Evolutionary conservation across 2,797 vertebrate species (phyloP).

Genomic region (Masticophis lateralis): DNA sequence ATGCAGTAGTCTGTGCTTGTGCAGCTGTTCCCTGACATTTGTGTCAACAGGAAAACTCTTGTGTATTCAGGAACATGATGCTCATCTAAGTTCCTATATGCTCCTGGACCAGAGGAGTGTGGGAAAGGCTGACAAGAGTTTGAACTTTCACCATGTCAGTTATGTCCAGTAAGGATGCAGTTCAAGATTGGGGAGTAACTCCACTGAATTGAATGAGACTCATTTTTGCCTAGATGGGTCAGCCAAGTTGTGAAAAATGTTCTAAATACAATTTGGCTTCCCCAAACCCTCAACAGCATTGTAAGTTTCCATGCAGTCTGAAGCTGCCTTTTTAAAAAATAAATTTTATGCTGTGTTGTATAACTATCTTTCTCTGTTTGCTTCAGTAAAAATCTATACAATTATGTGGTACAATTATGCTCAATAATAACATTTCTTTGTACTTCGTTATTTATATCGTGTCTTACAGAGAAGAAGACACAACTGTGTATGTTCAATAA

Average conservation of each 20-base stretch:
- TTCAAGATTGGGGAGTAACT: background rate
- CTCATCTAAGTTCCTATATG: background rate
- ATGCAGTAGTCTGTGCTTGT: background rate
- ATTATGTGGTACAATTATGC: constrained; percentile 62
- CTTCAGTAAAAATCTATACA: constrained; percentile 61
- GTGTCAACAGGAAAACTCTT: background rate
- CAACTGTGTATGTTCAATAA: constrained; percentile 56
- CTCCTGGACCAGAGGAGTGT: background rate
- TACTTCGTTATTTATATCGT: constrained; percentile 57
- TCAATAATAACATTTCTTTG: constrained; percentile 64
- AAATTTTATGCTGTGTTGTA: constrained; percentile 56
- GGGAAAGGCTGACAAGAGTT: background rate
- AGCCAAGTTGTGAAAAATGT: background rate
- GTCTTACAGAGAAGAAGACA: constrained; percentile 49
- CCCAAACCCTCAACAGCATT: background rate
- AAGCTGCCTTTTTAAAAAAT: constrained; percentile 62
- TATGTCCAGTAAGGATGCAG: background rate
- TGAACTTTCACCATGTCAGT: background rate
- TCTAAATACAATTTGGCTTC: background rate
- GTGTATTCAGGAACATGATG: background rate
- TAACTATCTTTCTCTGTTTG: constrained; percentile 61
- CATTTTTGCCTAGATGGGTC: background rate
- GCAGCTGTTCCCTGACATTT: background rate
- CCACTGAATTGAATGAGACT: background rate
- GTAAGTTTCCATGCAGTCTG: constrained; percentile 6